Conservation (phyloP, 1,140 invertebrate genomes). For the Caenorhabditis inopinata region DNA sequence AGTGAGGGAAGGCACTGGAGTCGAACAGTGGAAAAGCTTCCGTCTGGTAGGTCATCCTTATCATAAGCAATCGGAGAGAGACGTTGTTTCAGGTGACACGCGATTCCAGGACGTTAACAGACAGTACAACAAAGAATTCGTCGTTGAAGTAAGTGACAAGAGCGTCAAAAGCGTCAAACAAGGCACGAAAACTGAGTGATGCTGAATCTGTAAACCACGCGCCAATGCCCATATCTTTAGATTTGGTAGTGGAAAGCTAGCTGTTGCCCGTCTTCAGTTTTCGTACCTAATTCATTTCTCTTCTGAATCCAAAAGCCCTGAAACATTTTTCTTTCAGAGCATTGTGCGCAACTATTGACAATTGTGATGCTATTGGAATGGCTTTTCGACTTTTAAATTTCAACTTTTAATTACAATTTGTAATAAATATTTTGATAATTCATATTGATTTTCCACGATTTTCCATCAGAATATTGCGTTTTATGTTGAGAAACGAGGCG, state of each 20-base stretch:
- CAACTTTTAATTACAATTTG: not conserved
- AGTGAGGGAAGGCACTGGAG: conserved; percentile 45
- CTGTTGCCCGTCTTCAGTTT: no score
- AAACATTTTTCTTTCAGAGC: conserved; percentile 39
- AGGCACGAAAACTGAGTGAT: no score
- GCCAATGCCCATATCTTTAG: no score
- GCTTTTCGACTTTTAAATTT: not conserved
- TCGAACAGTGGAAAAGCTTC: conserved; percentile 28
- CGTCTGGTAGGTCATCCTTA: not conserved
- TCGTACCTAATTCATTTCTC: no score
- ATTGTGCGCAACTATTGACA: conserved; percentile 45
- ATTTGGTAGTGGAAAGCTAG: no score
- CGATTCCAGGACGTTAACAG: conserved; percentile 48
- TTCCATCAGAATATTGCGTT: no score
- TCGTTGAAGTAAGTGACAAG: conserved; percentile 49
- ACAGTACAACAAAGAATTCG: conserved; percentile 44
- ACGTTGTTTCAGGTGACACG: conserved; percentile 7
- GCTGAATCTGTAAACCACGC: no score
- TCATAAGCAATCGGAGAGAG: not conserved
- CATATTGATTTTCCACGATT: no score
- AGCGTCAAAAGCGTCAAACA: no score
- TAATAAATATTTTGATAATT: not conserved
- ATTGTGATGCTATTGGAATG: not conserved
- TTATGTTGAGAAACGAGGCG: no score
- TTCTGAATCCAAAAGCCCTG: no score